Percentiles rank a stretch among this genome's conserved stretches.
phyloP scores from a whole-genome alignment of 2,888 invertebrate species.

The Tupiocoris notatus region DNA sequence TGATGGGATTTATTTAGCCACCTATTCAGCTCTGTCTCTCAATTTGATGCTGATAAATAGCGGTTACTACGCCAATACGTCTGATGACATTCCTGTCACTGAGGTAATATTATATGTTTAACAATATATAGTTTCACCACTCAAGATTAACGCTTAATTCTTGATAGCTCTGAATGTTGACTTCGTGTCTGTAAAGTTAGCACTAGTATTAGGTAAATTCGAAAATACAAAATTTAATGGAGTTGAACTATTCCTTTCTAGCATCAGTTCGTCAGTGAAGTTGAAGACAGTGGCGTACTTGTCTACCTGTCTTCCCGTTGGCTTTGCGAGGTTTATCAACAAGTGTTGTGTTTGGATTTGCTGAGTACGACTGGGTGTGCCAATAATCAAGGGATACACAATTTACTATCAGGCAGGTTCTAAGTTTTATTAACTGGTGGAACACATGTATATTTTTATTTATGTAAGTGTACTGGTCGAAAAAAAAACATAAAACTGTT shows the following conservation, averaged over 20 bases:
- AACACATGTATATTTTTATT: no score
- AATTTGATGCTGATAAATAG: slow-evolving; percentile 75
- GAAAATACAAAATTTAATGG: no score
- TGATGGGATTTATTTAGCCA: slow-evolving; percentile 89
- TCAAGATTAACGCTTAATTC: background rate
- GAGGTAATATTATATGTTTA: slow-evolving; percentile 55
- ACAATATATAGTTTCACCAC: background rate
- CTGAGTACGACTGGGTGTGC: slow-evolving; percentile 53
- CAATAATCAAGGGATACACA: slow-evolving; percentile 65
- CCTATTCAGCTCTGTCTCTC: slow-evolving; percentile 78
- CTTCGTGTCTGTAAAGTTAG: no score
- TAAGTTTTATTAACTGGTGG: no score
- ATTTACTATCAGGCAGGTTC: slow-evolving; percentile 70
- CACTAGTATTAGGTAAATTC: no score
- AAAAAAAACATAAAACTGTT: background rate
- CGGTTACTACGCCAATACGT: slow-evolving; percentile 66
- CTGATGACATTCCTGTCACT: slow-evolving; percentile 56
- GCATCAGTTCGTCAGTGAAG: slow-evolving; percentile 88
- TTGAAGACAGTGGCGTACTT: slow-evolving; percentile 87
- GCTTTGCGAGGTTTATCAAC: slow-evolving; percentile 89
- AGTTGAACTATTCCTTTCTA: no score
- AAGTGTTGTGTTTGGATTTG: slow-evolving; percentile 71
- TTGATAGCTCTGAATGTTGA: no score
- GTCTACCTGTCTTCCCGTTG: slow-evolving; percentile 91
- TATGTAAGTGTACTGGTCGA: no score